Conservation (phyloP, 2,888 invertebrate genomes). For the Cyclophora punctaria region DNA sequence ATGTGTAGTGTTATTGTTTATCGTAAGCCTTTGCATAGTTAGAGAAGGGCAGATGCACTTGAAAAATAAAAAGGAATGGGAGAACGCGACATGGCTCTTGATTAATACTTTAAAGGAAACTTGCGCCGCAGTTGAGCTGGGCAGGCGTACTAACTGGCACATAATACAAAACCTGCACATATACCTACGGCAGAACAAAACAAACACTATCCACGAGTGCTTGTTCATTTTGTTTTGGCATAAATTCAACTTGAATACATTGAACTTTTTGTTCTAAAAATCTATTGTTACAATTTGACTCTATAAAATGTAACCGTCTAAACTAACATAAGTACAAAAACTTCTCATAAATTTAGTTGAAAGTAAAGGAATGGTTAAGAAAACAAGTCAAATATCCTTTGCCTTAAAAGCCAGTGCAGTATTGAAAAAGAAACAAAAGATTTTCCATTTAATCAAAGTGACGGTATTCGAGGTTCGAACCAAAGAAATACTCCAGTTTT, state of each 20-base stretch:
- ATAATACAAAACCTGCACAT: conserved; percentile 16
- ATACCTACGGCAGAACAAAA: conserved; percentile 8
- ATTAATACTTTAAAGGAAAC: conserved; percentile 66
- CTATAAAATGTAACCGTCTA: too few species aligned
- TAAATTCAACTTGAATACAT: too few species aligned
- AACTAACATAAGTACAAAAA: too few species aligned
- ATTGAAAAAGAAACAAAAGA: conserved; percentile 29
- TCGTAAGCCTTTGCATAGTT: conserved; percentile 17
- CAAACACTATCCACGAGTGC: conserved; percentile 1
- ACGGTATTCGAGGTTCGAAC: conserved; percentile 59
- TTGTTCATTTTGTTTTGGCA: too few species aligned
- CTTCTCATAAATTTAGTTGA: too few species aligned
- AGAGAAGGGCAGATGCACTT: conserved; percentile 47
- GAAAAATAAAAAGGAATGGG: conserved; percentile 40
- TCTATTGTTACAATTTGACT: too few species aligned
- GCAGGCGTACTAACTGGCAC: conserved; percentile 22
- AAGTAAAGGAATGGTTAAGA: too few species aligned
- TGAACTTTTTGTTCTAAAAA: too few species aligned
- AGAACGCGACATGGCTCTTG: conserved; percentile 47
- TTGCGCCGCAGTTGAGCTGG: conserved; percentile 41
- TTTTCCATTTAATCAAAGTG: conserved; percentile 42
- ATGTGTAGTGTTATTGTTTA: not conserved
- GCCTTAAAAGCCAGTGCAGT: not conserved
- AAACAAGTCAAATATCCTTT: not conserved
- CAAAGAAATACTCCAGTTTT: conserved; percentile 67